Conservation (phyloP, 2,113 vertebrate genomes). For the Menidia beryllina region DNA sequence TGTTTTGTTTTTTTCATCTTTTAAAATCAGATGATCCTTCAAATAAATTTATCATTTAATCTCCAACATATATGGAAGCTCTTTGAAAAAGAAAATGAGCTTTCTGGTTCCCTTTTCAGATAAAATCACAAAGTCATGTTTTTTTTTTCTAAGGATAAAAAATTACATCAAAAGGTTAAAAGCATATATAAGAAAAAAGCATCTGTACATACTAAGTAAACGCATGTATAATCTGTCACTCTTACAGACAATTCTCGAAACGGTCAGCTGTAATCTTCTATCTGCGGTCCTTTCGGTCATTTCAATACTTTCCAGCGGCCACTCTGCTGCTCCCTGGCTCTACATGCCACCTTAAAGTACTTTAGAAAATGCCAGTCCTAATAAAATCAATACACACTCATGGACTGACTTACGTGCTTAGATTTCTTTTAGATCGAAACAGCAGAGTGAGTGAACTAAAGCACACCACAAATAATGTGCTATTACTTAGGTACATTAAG, state of each 20-base stretch:
- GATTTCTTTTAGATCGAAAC: not conserved
- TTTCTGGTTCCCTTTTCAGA: not conserved
- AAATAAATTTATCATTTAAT: not conserved
- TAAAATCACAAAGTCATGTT: not conserved
- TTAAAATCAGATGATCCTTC: not conserved
- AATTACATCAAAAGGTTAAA: not conserved
- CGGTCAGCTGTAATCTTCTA: slow-evolving; percentile 17
- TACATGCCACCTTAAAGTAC: not conserved
- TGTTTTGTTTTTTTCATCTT: not conserved
- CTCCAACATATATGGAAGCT: not conserved
- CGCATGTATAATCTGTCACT: not conserved
- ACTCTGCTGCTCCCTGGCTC: not conserved
- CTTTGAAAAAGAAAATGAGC: not conserved
- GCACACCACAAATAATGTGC: not conserved
- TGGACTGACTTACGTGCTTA: not conserved
- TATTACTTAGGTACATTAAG: not conserved
- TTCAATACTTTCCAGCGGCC: no score
- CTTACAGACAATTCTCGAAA: slow-evolving; percentile 8
- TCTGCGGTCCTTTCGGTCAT: slow-evolving; percentile 23
- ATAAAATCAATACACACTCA: slow-evolving; percentile 30
- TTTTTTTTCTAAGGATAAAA: not conserved
- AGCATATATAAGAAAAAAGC: no score
- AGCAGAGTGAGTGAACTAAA: not conserved
- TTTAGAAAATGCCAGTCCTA: slow-evolving; percentile 28
- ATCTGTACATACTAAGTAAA: no score